Conservation (phyloP, 2,888 invertebrate species). For the Octodonta nipae region DNA sequence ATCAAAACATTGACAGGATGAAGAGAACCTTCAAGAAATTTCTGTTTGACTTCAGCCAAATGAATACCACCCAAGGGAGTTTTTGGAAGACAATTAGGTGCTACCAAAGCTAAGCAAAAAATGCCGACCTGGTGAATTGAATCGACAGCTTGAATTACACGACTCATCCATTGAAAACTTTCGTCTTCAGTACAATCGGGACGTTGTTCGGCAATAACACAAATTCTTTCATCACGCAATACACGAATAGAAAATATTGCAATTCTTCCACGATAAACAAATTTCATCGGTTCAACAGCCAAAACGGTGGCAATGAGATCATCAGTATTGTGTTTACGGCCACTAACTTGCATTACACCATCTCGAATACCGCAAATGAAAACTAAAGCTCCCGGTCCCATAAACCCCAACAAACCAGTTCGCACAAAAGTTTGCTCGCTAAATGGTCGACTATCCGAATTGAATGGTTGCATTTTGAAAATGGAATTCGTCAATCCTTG, state of each 20-base stretch:
- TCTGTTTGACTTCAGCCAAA: slow-evolving; percentile 87
- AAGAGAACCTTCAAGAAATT: slow-evolving; percentile 89
- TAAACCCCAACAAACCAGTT: slow-evolving; percentile 89
- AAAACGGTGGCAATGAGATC: slow-evolving; percentile 98
- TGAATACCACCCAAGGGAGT: slow-evolving; percentile 98
- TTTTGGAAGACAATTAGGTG: slow-evolving; percentile 96
- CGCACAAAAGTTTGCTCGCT: slow-evolving; percentile 85
- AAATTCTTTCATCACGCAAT: slow-evolving; percentile 89
- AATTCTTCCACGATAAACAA: slow-evolving; percentile 95
- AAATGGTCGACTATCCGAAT: slow-evolving; percentile 53
- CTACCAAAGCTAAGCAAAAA: slow-evolving; percentile 93
- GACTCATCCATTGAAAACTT: slow-evolving; percentile 99
- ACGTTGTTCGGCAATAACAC: slow-evolving; percentile 96
- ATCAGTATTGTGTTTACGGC: slow-evolving; percentile 95
- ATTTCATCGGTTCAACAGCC: slow-evolving; percentile 98
- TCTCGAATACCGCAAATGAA: slow-evolving; percentile 97
- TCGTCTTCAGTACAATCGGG: slow-evolving; percentile 98
- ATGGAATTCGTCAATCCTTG: slow-evolving; percentile 42
- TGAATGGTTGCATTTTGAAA: slow-evolving; percentile 49
- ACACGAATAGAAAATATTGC: slow-evolving; percentile 96
- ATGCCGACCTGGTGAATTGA: slow-evolving; percentile 98
- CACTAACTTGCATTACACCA: slow-evolving; percentile 91
- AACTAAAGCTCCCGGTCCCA: slow-evolving; percentile 89
- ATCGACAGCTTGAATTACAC: slow-evolving; percentile 96
- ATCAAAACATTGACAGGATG: slow-evolving; percentile 98